Conservation (phyloP, 2,888 invertebrate genomes). For the Apeira syringaria region DNA sequence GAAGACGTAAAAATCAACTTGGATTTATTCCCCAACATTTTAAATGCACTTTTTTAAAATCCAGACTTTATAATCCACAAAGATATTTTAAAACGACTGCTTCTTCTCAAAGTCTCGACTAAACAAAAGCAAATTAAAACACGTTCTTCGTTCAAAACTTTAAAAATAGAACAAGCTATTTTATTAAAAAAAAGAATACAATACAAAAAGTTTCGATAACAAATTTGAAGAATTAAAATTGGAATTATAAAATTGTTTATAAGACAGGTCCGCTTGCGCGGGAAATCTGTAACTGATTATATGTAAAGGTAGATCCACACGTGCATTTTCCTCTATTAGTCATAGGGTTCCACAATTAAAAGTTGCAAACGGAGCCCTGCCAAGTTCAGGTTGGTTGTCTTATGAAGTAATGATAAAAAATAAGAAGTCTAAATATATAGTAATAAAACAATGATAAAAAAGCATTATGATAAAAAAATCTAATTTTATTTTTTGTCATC, state of each 20-base stretch:
- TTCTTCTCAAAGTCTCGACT: background rate
- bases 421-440: too few species aligned
- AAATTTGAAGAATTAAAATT: constrained; percentile 11
- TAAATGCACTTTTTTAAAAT: constrained; percentile 15
- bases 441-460: too few species aligned
- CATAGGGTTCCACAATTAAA: background rate
- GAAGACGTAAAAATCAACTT: constrained; percentile 60
- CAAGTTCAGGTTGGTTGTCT: too few species aligned
- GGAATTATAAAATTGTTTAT: constrained; percentile 6
- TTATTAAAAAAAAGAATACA: background rate
- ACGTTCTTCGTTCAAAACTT: background rate
- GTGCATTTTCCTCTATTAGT: constrained; percentile 14
- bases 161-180: background rate
- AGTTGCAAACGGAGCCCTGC: too few species aligned
- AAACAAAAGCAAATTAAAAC: background rate
- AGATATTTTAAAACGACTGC: background rate
- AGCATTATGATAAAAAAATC: too few species aligned
- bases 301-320: constrained; percentile 20
- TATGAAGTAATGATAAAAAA: too few species aligned
- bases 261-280: constrained; percentile 28
- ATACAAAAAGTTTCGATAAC: background rate
- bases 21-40: constrained; percentile 64
- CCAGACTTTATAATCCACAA: background rate
- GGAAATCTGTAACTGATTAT: constrained; percentile 29
- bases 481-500: too few species aligned